Percentiles rank a stretch among this genome's conserved stretches.
phyloP scores from a whole-genome alignment of 2,888 invertebrate genomes.

The Adelphocoris suturalis region DNA sequence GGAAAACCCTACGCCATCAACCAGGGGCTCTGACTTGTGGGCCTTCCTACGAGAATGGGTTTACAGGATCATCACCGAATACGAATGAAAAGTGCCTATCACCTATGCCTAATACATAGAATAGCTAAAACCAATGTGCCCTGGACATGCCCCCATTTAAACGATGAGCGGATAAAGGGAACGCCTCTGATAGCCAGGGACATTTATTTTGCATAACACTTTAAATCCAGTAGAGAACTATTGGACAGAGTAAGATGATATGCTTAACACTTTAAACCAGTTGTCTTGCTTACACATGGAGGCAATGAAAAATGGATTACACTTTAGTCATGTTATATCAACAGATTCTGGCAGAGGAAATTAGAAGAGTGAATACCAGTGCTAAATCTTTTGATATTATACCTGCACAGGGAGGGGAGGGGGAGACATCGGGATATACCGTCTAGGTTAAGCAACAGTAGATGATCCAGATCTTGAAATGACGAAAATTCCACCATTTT shows the following conservation, averaged over 20 bases:
- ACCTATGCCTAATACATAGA: neutral
- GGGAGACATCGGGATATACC: no score
- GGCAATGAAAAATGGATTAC: no score
- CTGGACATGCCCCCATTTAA: constrained; percentile 29
- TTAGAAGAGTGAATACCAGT: no score
- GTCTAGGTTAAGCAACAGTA: no score
- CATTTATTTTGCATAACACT: neutral
- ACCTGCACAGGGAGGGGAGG: no score
- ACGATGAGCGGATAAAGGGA: neutral
- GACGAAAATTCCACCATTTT: no score
- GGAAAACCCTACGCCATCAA: constrained; percentile 58
- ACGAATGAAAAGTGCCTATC: no score
- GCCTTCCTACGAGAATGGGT: constrained; percentile 65
- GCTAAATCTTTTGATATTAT: no score
- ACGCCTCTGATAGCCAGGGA: constrained; percentile 33
- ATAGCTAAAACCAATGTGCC: neutral
- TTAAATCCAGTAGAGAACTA: neutral
- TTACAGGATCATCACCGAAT: constrained; percentile 66
- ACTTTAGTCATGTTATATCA: no score
- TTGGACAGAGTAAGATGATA: neutral
- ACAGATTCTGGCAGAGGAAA: no score
- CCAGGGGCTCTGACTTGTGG: constrained; percentile 54
- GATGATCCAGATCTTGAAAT: no score
- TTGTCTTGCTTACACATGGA: no score
- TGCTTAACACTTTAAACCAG: neutral